These are phyloP conservation scores for Daboia siamensis DNA, from an alignment of 2,113 vertebrate species.

Conservation along the genomic window DNA sequence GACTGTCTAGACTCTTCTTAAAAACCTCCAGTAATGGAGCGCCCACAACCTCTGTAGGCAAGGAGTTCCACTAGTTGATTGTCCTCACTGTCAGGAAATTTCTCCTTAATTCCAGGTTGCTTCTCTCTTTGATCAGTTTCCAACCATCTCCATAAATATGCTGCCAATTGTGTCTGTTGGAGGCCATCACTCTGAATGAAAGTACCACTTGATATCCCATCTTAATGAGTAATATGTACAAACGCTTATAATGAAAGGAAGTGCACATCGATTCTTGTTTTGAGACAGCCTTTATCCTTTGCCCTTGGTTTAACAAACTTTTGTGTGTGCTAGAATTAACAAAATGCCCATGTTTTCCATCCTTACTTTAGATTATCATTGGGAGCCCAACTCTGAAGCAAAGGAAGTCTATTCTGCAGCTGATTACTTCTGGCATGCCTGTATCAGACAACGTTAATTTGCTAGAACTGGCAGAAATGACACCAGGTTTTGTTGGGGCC, in stretches of 20 bases:
- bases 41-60: no score
- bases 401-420: slow-evolving; percentile 80
- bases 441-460: slow-evolving; percentile 70
- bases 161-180: neutral
- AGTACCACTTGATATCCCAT: neutral
- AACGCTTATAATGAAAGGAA: neutral
- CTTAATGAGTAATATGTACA: neutral
- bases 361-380: slow-evolving; percentile 76
- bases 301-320: neutral
- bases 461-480: slow-evolving; percentile 80
- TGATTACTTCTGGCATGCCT: slow-evolving; percentile 79
- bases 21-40: no score
- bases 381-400: slow-evolving; percentile 84
- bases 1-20: no score
- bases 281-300: neutral
- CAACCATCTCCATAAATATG: no score
- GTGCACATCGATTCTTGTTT: neutral
- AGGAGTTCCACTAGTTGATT: no score
- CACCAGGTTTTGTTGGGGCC: slow-evolving; percentile 88
- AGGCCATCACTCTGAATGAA: neutral
- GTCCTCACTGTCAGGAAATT: no score
- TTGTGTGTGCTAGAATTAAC: neutral
- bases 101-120: no score
- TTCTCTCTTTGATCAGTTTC: no score
- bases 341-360: neutral